Base-by-base conservation (phyloP, 1,140 invertebrate genomes). In the Armadillidium nasatum region DNA sequence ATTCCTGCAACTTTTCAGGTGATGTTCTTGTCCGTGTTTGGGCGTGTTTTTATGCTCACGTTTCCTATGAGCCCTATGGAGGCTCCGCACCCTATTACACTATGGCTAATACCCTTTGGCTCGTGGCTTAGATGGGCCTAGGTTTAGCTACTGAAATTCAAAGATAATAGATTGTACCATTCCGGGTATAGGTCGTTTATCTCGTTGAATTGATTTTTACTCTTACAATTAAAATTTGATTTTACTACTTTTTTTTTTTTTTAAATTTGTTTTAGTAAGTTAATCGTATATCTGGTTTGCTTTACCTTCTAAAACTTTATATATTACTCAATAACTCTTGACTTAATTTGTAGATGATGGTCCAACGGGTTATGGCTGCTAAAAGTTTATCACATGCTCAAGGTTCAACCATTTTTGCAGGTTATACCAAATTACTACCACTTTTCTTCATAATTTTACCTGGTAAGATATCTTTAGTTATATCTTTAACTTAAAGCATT, bases 381-480 rank as follows among this genome's bases (percentile, higher is more conserved):
- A 87, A 86, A 82, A 85, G 84, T 76, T 81, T 88, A 23, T 84
- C 85, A 9, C 88, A 88, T 81, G 88, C 87, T 19, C 86, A 88
- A 82, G 88, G 85, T 10, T 87, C 85, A 0, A 85, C 86, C 19
- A 81, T 88, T 15, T 83, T 88, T 71, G 86, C 88, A 22, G 88
- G 87, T 10, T 87, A 84, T 77, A 81, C 87, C 9, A 88, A 88
- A 81, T 77, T 88, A 10, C 77, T 87, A 11, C 87, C 88, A 3
- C 75, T 88, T 11, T 88, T 88, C 80, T 82, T 88, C 11, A 85
- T 88, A 75, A 84, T 88, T 7, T 82, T 88, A 44, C 88, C 88
- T 2, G 80, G 80, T 79, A 75, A 70, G 50, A 33, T 3, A 33
- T 33, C 1, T 33, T 33, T 33, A 33, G n/a, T n/a, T n/a, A n/a